A percentile compares a stretch with the other conserved stretches of the same genome.
These are phyloP conservation scores for Alauda arvensis DNA, from an alignment of 2,797 vertebrate genomes.

Conservation along the genomic window DNA sequence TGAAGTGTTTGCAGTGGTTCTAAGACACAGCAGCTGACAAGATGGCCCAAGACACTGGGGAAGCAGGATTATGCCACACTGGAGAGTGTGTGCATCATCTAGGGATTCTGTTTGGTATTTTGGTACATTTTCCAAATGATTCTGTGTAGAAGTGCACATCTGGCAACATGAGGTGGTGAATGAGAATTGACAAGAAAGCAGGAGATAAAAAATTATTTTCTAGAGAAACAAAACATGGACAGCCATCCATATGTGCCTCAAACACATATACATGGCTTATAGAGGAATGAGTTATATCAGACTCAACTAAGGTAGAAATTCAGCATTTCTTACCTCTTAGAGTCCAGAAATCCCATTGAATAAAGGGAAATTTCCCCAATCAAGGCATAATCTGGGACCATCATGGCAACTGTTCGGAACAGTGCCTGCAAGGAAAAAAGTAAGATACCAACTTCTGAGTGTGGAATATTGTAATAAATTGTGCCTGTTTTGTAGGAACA, in stretches of 20 bases:
- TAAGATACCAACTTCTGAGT: not conserved
- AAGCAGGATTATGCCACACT: not conserved
- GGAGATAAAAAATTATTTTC: not conserved
- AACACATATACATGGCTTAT: not conserved
- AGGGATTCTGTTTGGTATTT: not conserved
- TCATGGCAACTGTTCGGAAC: conserved; percentile 94
- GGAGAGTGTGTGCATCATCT: not conserved
- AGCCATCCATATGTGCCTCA: not conserved
- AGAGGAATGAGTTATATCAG: not conserved
- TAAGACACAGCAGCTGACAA: not conserved
- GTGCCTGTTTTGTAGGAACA: not conserved
- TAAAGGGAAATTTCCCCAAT: conserved; percentile 96
- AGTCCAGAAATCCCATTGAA: conserved; percentile 94
- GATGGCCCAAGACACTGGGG: not conserved
- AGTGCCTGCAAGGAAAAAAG: conserved; percentile 78
- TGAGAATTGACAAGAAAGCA: not conserved
- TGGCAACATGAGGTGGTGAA: not conserved
- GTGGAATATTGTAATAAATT: not conserved
- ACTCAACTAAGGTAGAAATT: not conserved
- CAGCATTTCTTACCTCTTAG: conserved; percentile 80
- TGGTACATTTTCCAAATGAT: not conserved
- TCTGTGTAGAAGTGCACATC: not conserved
- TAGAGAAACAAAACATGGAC: not conserved
- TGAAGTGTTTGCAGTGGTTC: not conserved
- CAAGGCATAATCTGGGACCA: conserved; percentile 93